These are phyloP conservation scores for Alosa alosa DNA, from an alignment of 2,113 vertebrate species.

Conservation along the genomic window DNA sequence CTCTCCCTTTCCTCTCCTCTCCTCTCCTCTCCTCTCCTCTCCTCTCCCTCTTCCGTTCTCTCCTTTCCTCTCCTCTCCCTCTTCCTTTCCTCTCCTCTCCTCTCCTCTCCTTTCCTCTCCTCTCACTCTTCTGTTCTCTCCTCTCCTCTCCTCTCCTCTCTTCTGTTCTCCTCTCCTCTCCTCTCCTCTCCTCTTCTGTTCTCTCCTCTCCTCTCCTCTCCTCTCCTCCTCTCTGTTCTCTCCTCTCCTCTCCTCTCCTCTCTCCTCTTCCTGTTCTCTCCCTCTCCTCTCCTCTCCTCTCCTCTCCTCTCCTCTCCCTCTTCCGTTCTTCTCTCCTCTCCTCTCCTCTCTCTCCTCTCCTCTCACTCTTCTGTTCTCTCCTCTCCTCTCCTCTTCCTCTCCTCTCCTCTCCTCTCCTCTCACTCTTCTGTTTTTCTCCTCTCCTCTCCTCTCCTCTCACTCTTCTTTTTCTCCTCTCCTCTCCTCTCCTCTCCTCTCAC, in stretches of 20 bases:
- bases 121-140: too few species aligned
- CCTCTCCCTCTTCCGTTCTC: background rate
- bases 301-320: conserved; percentile 17
- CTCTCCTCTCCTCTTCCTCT: background rate
- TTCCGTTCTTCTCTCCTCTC: too few species aligned
- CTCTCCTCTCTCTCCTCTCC: conserved; percentile 38
- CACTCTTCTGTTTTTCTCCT: too few species aligned
- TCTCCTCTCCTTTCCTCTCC: too few species aligned
- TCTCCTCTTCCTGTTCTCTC: conserved; percentile 13
- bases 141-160: conserved; percentile 35
- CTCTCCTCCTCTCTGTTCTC: too few species aligned
- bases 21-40: conserved; percentile 45
- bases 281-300: background rate
- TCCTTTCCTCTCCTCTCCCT: background rate
- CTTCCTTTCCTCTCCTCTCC: conserved; percentile 26
- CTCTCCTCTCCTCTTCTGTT: background rate
- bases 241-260: conserved; percentile 34
- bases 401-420: conserved; percentile 21
- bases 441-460: conserved; percentile 37
- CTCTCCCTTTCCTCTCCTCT: too few species aligned
- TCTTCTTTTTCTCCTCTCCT: background rate
- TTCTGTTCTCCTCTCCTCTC: background rate
- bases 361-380: too few species aligned
- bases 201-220: conserved; percentile 33
- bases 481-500: background rate